These are phyloP conservation scores for Lerema accius DNA, from an alignment of 1,140 invertebrate species.

Conservation along the genomic window DNA sequence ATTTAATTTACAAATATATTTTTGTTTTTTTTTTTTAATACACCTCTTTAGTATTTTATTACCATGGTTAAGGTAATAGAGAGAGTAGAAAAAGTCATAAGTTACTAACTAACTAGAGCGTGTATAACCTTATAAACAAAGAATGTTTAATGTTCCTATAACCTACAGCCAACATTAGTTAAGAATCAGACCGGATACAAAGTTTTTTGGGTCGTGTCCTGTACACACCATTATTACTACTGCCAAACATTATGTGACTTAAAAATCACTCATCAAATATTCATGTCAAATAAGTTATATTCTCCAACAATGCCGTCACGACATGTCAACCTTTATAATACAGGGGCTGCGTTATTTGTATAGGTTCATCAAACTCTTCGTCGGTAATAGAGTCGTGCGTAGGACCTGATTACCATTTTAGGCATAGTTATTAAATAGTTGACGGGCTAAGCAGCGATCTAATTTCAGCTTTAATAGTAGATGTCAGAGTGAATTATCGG, in stretches of 20 bases:
- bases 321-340: conserved; percentile 10
- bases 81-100: no score
- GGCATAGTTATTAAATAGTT: conserved; percentile 44
- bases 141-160: conserved; percentile 59
- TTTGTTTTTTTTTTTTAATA: no score
- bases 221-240: no score
- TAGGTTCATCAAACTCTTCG: conserved; percentile 38
- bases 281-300: conserved; percentile 16
- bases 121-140: conserved; percentile 2
- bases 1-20: no score
- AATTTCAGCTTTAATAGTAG: conserved; percentile 45
- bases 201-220: conserved; percentile 47
- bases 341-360: conserved; percentile 22
- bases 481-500: conserved; percentile 37
- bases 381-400: conserved; percentile 47
- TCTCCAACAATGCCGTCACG: conserved; percentile 10
- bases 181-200: conserved; percentile 59
- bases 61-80: no score
- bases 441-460: conserved; percentile 32
- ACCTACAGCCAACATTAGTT: conserved; percentile 65
- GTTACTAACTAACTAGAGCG: no score
- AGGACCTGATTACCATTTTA: conserved; percentile 49
- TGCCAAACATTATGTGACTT: background rate
- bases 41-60: no score
- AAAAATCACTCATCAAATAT: conserved; percentile 11